These are phyloP conservation scores for Aphis craccivora DNA, from an alignment of 1,140 invertebrate species.

Conservation along the genomic window DNA sequence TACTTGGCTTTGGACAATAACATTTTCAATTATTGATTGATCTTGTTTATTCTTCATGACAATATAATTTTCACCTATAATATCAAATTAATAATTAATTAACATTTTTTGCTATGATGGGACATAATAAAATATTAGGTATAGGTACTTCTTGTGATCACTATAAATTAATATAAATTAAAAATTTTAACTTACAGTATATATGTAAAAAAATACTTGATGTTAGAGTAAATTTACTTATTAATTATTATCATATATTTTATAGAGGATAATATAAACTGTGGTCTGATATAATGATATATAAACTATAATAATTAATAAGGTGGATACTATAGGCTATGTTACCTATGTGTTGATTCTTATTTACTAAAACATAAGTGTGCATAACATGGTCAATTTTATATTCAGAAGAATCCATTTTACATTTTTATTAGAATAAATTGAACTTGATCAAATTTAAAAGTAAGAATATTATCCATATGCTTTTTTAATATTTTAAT, in stretches of 20 bases:
- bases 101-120: background rate
- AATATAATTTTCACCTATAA: background rate
- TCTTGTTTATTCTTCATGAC: background rate
- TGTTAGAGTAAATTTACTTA: background rate
- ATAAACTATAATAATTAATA: background rate
- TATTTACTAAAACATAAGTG: background rate
- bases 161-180: background rate
- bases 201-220: background rate
- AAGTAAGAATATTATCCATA: background rate
- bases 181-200: background rate
- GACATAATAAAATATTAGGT: background rate
- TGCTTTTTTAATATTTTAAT: background rate
- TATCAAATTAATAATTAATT: background rate
- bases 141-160: background rate
- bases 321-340: background rate
- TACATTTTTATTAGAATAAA: background rate
- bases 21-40: background rate
- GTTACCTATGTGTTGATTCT: background rate
- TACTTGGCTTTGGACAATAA: constrained; percentile 9
- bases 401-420: background rate
- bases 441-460: background rate
- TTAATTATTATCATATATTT: background rate
- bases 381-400: background rate
- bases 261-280: background rate
- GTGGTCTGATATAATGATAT: background rate